Conservation (phyloP, 2,888 invertebrate species). For the Bruchidius siliquastri region DNA sequence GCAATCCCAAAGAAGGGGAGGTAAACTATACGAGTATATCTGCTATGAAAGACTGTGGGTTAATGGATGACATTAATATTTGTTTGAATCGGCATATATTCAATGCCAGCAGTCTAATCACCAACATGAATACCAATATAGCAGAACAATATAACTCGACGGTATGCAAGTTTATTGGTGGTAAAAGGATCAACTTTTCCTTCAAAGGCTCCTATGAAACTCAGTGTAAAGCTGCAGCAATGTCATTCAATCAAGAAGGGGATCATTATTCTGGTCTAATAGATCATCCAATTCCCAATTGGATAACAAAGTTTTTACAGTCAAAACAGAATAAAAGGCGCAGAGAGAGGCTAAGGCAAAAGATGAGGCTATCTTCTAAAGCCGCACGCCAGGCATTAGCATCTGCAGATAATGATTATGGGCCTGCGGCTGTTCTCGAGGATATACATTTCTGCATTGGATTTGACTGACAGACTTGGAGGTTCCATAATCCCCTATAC, state of each 20-base stretch:
- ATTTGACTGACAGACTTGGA: too few relatives aligned
- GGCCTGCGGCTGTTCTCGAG: not conserved
- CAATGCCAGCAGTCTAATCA: constrained; percentile 7
- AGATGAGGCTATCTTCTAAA: not conserved
- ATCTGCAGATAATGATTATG: constrained; percentile 1
- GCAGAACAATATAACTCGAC: constrained; percentile 31
- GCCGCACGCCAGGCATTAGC: not conserved
- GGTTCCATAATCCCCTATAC: too few relatives aligned
- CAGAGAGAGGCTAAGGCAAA: not conserved
- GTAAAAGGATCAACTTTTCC: constrained; percentile 23
- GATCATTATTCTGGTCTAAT: not conserved
- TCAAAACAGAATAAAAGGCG: not conserved
- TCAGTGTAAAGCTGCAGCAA: constrained; percentile 30
- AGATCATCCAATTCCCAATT: not conserved
- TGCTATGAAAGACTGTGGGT: constrained; percentile 4
- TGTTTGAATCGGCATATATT: too few relatives aligned
- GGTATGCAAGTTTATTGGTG: constrained; percentile 33
- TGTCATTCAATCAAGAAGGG: constrained; percentile 27
- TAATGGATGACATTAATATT: too few relatives aligned
- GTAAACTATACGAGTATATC: constrained; percentile 3
- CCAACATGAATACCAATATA: constrained; percentile 25
- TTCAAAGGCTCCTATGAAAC: constrained; percentile 26
- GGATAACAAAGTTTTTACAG: not conserved
- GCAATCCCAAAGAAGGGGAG: not conserved
- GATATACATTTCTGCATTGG: too few relatives aligned